Base-by-base conservation (phyloP, 2,888 invertebrate genomes). In the Branchipolynoe longqiensis region DNA sequence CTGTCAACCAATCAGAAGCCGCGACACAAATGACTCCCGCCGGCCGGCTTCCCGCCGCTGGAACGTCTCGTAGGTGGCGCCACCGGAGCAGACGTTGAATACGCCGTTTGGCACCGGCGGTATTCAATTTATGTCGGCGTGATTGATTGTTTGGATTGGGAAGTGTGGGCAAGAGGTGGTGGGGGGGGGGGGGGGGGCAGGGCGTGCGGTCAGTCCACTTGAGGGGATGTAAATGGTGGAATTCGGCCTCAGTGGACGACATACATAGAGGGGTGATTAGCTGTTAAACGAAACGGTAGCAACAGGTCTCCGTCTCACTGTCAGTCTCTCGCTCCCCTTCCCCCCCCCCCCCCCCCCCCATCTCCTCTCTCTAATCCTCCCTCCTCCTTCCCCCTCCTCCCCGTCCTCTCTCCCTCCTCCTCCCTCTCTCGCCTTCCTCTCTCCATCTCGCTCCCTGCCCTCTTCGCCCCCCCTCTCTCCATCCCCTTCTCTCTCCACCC, bases 71-170 rank as follows among this genome's bases (percentile, higher is more conserved):
- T 14, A 33, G 69, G 38, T 69, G 69, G 33, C 69, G 69, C 69
- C 69, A 69, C 6, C 38, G 38, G 69, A 69, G 69, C 69, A 38
- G n/a, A n/a, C 69, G 38, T 36, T 38, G 33, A 69, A 69, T n/a
- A 69, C 36, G 69, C 38, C 69, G 69, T n/a, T 69, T 69, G 69
- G 69, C 69, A 69, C 69, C 69, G 69, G 36, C 18, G 69, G 36
- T 38, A 69, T 69, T 69, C 69, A 69, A 69, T 69, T 69, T 69
- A 69, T 69, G 69, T 38, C 38, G 14, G 38, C 38, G 36, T 69
- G 69, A 69, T 69, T 69, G 69, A 69, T 69, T 69, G 69, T 69
- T 69, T 69, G 18, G 69, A 69, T 22, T 33, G 69, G 12, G 33
- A 69, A 69, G 69, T 69, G 69, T 33, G n/a, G 18, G 33, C 28